Evolutionary conservation across 2,888 invertebrate genomes (phyloP), one percentile per base, ranked within the genome.

Genomic region (Dynastes tityus): DNA sequence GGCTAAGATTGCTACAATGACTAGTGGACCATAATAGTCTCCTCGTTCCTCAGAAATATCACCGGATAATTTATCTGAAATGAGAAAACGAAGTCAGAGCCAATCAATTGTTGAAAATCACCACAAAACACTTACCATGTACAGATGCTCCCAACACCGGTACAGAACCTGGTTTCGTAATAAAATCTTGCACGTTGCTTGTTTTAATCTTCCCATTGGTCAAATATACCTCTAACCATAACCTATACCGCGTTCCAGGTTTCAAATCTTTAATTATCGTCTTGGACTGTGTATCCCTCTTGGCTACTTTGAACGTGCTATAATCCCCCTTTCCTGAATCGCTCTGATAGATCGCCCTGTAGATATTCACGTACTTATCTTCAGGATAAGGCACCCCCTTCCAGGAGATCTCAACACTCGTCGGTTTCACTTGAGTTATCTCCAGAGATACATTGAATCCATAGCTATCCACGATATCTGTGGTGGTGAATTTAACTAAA

Each of bases 161-260:
- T 55, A 89, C 89, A 70, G 90, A 88, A 78, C 94, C 92, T 0
- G 96, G 93, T 86, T 96, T 96, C 0, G 97, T 97, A 55, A 94
- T 92, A 81, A 97, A 95, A 85, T 96, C 96, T 84, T 97, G 92
- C 0, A 97, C 96, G 84, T 97, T 97, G 85, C 96, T 97, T 76
- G 96, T 96, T 87, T 96, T 96, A 80, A 96, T 95, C 87, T 95
- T 95, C 22, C 97, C 97, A 87, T 97, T 97, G 0, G 96, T 96
- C 55, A 97, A 89, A 88, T 96, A 97, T 81, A 97, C 92, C 85
- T 97, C 97, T 81, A 97, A 89, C 97, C 97, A 97, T 29, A 97
- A 90, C 64, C 96, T 93, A 87, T 97, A 97, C 85, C 96, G 93
- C 16, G 95, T 94, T 71, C 95, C 94, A 0, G 97, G 94, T 85